Evolutionary conservation across 2,888 invertebrate genomes (phyloP).

Genomic region (Tenodera sinensis): DNA sequence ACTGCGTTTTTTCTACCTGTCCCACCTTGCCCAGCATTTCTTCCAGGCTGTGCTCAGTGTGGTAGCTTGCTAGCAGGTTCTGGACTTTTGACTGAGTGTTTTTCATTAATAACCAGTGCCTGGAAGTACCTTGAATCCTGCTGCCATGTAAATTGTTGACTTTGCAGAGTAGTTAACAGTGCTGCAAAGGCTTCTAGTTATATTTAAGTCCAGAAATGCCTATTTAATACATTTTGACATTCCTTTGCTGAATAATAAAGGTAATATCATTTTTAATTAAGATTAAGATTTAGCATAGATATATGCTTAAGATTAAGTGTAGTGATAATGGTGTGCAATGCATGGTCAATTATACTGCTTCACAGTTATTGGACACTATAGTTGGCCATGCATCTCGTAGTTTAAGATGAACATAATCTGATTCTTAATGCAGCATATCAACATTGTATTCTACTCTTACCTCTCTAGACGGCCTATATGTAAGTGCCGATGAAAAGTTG

Average conservation of each 20-base stretch:
- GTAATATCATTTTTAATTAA: slow-evolving; percentile 1
- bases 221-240: slow-evolving; percentile 37
- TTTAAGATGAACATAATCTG: slow-evolving; percentile 25
- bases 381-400: slow-evolving; percentile 19
- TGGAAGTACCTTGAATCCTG: slow-evolving; percentile 19
- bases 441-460: slow-evolving; percentile 35
- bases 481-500: slow-evolving; percentile 36
- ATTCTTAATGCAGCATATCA: slow-evolving; percentile 32
- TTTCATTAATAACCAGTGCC: slow-evolving; percentile 9
- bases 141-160: not conserved
- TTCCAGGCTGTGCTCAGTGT: slow-evolving; percentile 25
- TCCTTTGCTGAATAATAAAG: slow-evolving; percentile 37
- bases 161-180: not conserved
- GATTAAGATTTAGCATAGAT: not conserved
- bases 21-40: not conserved
- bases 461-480: slow-evolving; percentile 35
- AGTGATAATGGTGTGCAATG: slow-evolving; percentile 14
- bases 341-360: slow-evolving; percentile 12
- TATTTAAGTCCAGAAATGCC: not conserved
- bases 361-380: not conserved
- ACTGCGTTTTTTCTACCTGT: not conserved
- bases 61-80: slow-evolving; percentile 20
- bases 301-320: not conserved
- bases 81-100: slow-evolving; percentile 14
- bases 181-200: not conserved